phyloP scores from a whole-genome alignment of 1,140 invertebrate genomes.

The Orussus abietinus region DNA sequence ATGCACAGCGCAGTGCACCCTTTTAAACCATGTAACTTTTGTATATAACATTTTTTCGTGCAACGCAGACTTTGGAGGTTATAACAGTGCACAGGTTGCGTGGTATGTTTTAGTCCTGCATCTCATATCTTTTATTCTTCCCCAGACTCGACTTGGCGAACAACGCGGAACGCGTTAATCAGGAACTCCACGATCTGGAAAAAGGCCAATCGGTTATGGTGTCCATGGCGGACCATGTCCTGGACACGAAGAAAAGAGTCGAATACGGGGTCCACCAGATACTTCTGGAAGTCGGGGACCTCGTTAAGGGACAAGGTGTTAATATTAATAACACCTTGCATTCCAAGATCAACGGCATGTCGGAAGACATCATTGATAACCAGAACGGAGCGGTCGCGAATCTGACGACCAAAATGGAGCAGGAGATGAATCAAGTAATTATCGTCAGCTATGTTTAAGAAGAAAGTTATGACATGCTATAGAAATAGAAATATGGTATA shows the following conservation, averaged over 20 bases:
- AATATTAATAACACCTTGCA: constrained; percentile 67
- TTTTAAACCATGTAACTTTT: no score
- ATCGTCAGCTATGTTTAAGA: no score
- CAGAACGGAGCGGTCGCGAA: constrained; percentile 71
- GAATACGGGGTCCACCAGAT: constrained; percentile 84
- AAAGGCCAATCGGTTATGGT: constrained; percentile 78
- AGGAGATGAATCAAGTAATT: constrained; percentile 70
- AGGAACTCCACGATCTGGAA: constrained; percentile 55
- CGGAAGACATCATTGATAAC: constrained; percentile 66
- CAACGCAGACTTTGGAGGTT: no score
- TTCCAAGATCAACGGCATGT: constrained; percentile 67
- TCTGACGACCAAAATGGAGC: constrained; percentile 72
- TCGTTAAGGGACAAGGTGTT: constrained; percentile 64
- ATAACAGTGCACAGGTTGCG: no score
- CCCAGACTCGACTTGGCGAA: constrained; percentile 41
- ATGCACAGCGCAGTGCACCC: no score
- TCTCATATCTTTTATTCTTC: no score
- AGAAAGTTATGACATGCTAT: no score
- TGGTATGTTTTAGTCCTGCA: no score
- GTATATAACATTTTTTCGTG: no score
- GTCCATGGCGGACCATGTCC: constrained; percentile 78
- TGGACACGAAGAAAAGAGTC: constrained; percentile 78
- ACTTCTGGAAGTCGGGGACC: constrained; percentile 70
- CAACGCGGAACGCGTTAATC: constrained; percentile 45
- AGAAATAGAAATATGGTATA: no score